Evolutionary conservation across 2,888 invertebrate genomes (phyloP).

Genomic region (Augiades crinisus): DNA sequence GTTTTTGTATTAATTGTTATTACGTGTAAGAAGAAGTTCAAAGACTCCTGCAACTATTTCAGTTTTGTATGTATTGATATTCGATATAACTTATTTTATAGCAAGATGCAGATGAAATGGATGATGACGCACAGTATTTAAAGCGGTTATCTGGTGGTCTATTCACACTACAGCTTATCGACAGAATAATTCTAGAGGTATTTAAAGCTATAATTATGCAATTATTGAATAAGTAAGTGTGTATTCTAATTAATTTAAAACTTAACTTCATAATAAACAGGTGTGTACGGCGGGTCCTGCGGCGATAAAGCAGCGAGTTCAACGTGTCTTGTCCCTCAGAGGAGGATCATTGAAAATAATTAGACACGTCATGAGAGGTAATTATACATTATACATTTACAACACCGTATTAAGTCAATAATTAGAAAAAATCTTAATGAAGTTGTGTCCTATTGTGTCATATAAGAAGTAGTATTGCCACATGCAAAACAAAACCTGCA

Average conservation of each 20-base stretch:
- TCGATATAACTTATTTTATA: conserved; percentile 34
- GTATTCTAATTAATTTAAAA: too few relatives aligned
- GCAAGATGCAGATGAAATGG: conserved; percentile 85
- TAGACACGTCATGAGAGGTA: conserved; percentile 95
- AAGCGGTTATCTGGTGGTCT: conserved; percentile 95
- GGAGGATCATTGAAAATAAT: conserved; percentile 96
- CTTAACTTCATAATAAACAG: conserved; percentile 42
- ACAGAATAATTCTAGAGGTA: conserved; percentile 92
- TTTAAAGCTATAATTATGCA: too few relatives aligned
- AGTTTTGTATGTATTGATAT: not conserved
- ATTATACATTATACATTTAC: too few relatives aligned
- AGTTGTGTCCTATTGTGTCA: too few relatives aligned
- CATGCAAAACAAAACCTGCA: too few relatives aligned
- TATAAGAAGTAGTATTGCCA: too few relatives aligned
- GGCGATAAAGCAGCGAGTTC: conserved; percentile 90
- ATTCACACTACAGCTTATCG: conserved; percentile 97
- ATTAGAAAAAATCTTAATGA: too few relatives aligned
- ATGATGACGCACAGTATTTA: conserved; percentile 93
- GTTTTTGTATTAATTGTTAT: too few relatives aligned
- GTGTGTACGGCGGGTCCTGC: conserved; percentile 87
- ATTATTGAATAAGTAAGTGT: too few relatives aligned
- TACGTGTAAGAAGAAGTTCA: too few relatives aligned
- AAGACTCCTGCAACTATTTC: too few relatives aligned
- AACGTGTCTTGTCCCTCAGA: conserved; percentile 93
- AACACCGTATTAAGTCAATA: too few relatives aligned